A percentile compares a stretch with the other conserved stretches of the same genome.
Evolutionary conservation across 2,797 vertebrate genomes (phyloP).

Genomic region (Myotis daubentonii): DNA sequence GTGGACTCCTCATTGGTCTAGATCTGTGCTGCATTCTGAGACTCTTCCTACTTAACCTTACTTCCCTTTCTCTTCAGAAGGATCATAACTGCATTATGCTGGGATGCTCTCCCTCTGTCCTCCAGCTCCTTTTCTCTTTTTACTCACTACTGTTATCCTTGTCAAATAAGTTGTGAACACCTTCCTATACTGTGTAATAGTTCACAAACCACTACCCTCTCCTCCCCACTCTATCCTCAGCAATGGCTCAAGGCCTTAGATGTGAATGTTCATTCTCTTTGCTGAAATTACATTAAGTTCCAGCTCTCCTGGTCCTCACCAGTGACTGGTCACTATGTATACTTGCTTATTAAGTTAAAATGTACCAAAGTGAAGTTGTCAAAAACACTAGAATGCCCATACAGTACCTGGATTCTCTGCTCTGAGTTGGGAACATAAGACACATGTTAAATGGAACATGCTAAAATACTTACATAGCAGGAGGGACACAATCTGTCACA

Average conservation of each 20-base stretch:
- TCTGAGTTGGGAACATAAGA: constrained; percentile 78
- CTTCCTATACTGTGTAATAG: constrained; percentile 26
- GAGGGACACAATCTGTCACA: constrained; percentile 84
- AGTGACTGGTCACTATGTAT: constrained; percentile 49
- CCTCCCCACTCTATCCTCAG: neutral
- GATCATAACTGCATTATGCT: neutral
- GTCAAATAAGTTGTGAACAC: neutral
- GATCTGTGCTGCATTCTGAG: neutral
- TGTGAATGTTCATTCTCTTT: constrained; percentile 2
- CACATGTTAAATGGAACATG: constrained; percentile 79
- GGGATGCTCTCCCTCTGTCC: neutral
- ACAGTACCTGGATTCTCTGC: constrained; percentile 81
- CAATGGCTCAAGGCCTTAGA: neutral
- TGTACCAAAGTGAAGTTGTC: constrained; percentile 67
- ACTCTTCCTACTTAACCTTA: neutral
- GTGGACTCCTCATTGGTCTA: neutral
- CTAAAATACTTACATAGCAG: constrained; percentile 82
- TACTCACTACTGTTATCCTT: neutral
- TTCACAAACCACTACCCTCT: neutral
- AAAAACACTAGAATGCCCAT: constrained; percentile 71
- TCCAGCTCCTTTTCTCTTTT: neutral
- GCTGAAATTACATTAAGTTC: constrained; percentile 34
- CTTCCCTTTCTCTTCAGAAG: neutral
- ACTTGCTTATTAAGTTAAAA: constrained; percentile 62
- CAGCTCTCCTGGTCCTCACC: constrained; percentile 54